Evolutionary conservation across 2,113 vertebrate genomes (phyloP).

Genomic region (Anolis sagrei): DNA sequence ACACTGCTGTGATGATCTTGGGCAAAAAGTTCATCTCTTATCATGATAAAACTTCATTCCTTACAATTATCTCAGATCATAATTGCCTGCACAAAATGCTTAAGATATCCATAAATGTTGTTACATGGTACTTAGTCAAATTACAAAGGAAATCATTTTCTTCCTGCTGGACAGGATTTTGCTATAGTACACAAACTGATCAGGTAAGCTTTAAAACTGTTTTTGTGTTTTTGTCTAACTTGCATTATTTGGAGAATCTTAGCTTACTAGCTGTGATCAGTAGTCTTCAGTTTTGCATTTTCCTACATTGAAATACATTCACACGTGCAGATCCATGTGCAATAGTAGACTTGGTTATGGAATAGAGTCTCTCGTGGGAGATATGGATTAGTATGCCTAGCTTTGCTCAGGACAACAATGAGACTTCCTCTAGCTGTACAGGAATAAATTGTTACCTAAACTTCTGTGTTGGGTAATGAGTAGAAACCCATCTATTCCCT

Average conservation of each 20-base stretch:
- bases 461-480: slow-evolving; percentile 15
- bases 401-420: slow-evolving; percentile 7
- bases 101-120: not conserved
- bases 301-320: slow-evolving; percentile 1
- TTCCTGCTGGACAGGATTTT: not conserved
- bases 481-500: not conserved
- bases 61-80: not conserved
- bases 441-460: slow-evolving; percentile 27
- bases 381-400: slow-evolving; percentile 14
- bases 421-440: slow-evolving; percentile 1
- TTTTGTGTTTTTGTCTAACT: slow-evolving; percentile 2
- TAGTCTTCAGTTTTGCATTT: not conserved
- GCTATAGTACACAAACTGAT: not conserved
- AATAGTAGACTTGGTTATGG: not conserved
- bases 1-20: not conserved
- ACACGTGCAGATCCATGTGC: not conserved
- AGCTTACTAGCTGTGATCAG: not conserved
- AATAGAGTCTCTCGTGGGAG: not conserved
- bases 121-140: not conserved
- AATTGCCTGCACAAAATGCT: not conserved
- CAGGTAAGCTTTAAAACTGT: not conserved
- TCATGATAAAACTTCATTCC: not conserved
- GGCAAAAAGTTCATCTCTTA: not conserved
- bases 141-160: not conserved
- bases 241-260: not conserved